These are phyloP conservation scores for Sinocyclocheilus anophthalmus DNA, from an alignment of 2,113 vertebrate genomes.

Conservation along the genomic window DNA sequence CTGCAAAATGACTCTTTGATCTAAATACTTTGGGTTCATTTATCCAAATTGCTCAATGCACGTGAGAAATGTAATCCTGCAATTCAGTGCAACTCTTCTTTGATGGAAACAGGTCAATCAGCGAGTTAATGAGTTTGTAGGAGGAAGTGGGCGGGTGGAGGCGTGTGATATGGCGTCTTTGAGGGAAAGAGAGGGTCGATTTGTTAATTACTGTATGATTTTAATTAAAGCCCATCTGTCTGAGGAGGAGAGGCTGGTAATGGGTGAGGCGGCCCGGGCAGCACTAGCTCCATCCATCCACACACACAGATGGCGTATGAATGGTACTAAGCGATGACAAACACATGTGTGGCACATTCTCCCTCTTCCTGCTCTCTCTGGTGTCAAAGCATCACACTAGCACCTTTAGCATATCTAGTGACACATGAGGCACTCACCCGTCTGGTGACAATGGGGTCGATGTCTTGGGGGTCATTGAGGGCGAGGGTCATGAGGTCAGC, in stretches of 20 bases:
- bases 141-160: constrained; percentile 6
- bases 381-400: not conserved
- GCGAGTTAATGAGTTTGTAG: constrained; percentile 14
- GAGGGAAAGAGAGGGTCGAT: constrained; percentile 41
- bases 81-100: not conserved
- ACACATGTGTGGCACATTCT: not conserved
- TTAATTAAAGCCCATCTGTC: constrained; percentile 58
- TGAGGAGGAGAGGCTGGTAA: constrained; percentile 25
- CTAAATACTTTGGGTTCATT: not conserved
- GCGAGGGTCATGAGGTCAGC: constrained; percentile 97
- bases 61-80: constrained; percentile 1
- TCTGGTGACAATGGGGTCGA: constrained; percentile 92
- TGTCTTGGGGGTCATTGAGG: constrained; percentile 82
- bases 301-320: constrained; percentile 26
- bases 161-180: constrained; percentile 26
- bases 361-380: not conserved
- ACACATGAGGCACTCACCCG: constrained; percentile 76
- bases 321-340: not conserved
- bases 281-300: constrained; percentile 10
- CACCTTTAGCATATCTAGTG: not conserved
- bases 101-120: constrained; percentile 33
- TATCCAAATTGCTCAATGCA: constrained; percentile 22
- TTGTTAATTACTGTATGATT: constrained; percentile 54
- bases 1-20: not conserved
- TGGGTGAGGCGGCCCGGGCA: constrained; percentile 9